Evolutionary conservation across 2,797 vertebrate genomes (phyloP).

Genomic region (Enteromius anoplus): DNA sequence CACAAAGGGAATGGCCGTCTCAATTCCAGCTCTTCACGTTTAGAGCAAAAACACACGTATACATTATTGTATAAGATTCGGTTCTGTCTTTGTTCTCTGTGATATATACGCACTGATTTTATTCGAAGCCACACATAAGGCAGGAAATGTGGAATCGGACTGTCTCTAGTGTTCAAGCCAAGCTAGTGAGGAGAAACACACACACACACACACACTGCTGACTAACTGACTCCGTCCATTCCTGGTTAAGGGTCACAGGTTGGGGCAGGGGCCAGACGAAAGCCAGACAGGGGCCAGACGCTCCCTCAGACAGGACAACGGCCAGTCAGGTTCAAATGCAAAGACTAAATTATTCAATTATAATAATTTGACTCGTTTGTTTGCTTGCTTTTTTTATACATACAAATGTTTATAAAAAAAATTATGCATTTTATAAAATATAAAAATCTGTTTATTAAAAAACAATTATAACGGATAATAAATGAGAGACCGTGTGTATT

Average conservation of each 20-base stretch:
- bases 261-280: conserved; percentile 58
- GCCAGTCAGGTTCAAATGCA: conserved; percentile 51
- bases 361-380: background rate
- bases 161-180: conserved; percentile 14
- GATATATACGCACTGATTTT: conserved; percentile 8
- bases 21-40: background rate
- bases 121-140: conserved; percentile 19
- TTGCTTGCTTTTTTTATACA: background rate
- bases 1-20: conserved; percentile 16
- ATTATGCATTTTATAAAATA: background rate
- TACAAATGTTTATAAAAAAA: background rate
- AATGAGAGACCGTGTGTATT: background rate
- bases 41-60: background rate
- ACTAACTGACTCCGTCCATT: conserved; percentile 50
- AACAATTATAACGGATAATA: background rate
- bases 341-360: conserved; percentile 30
- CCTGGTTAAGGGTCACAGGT: conserved; percentile 67
- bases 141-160: conserved; percentile 21
- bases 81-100: background rate
- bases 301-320: conserved; percentile 56
- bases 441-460: background rate
- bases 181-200: conserved; percentile 24
- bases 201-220: conserved; percentile 41
- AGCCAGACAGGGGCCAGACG: conserved; percentile 59
- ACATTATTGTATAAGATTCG: background rate